phyloP scores from a whole-genome alignment of 2,888 invertebrate species.

The Acanthacorydalis orientalis region DNA sequence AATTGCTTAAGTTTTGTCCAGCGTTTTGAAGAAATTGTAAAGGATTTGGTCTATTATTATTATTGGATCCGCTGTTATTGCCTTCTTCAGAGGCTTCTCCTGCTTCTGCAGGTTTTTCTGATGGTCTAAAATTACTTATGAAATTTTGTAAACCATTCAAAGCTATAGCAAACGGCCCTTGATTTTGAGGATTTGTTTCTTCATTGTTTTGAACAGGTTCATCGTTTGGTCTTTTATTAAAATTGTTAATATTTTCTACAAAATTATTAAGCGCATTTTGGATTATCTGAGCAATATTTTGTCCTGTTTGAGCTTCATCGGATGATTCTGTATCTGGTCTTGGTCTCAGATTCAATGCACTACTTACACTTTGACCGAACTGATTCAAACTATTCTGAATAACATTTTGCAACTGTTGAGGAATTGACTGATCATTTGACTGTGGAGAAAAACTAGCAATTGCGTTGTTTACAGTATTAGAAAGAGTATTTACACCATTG shows the following conservation, averaged over 20 bases:
- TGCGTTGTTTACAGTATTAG: constrained; percentile 4
- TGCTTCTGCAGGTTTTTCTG: background rate
- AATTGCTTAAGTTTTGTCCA: background rate
- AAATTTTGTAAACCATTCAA: too few relatives aligned
- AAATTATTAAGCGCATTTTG: background rate
- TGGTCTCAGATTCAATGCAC: background rate
- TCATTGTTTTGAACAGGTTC: background rate
- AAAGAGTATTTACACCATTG: constrained; percentile 3
- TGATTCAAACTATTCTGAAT: background rate
- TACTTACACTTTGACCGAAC: background rate
- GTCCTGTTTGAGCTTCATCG: background rate
- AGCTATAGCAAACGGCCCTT: too few relatives aligned
- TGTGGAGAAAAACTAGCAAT: background rate
- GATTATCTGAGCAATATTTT: background rate
- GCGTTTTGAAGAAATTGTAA: background rate
- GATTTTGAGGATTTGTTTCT: background rate
- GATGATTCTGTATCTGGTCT: background rate
- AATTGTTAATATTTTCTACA: background rate
- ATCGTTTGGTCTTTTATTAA: background rate
- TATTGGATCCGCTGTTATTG: background rate
- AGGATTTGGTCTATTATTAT: background rate
- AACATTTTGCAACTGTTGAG: background rate
- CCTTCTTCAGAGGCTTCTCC: background rate
- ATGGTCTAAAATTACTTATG: background rate
- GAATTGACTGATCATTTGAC: background rate